A percentile compares a stretch with the other conserved stretches of the same genome.
Evolutionary conservation across 1,140 invertebrate species (phyloP).

Genomic region (Ladona fulva): DNA sequence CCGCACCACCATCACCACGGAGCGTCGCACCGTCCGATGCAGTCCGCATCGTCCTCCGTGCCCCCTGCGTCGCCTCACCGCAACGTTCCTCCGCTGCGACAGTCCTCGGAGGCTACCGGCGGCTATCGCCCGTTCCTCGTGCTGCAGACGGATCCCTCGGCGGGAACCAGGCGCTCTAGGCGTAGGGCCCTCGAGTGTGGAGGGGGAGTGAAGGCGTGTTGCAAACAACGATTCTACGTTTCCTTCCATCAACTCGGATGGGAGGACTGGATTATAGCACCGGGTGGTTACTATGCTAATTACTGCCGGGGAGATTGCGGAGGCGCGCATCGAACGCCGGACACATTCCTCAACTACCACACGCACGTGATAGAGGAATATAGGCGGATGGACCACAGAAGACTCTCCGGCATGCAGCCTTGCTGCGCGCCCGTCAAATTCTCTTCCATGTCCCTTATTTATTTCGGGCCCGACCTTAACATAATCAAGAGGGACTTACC

Average conservation of each 20-base stretch:
- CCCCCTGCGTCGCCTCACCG: not conserved
- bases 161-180: slow-evolving; percentile 47
- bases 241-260: slow-evolving; percentile 83
- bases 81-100: slow-evolving; percentile 12
- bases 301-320: slow-evolving; percentile 85
- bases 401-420: slow-evolving; percentile 63
- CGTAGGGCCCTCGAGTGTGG: slow-evolving; percentile 73
- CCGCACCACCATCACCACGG: slow-evolving; percentile 14
- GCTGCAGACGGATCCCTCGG: slow-evolving; percentile 61
- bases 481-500: slow-evolving; percentile 90
- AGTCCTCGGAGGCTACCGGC: slow-evolving; percentile 24
- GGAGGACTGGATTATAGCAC: slow-evolving; percentile 93
- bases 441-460: slow-evolving; percentile 85
- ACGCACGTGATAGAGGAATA: slow-evolving; percentile 84
- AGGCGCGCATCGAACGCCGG: slow-evolving; percentile 61
- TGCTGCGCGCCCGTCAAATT: slow-evolving; percentile 93
- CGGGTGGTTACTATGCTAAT: slow-evolving; percentile 79
- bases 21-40: slow-evolving; percentile 27
- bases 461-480: slow-evolving; percentile 81
- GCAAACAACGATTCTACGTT: slow-evolving; percentile 84
- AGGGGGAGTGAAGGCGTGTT: slow-evolving; percentile 65
- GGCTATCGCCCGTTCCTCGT: slow-evolving; percentile 71
- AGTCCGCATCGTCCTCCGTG: not conserved
- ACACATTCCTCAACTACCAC: slow-evolving; percentile 77
- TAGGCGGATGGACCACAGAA: slow-evolving; percentile 56